Evolutionary conservation across 2,888 invertebrate genomes (phyloP).

Genomic region (Labia minor): DNA sequence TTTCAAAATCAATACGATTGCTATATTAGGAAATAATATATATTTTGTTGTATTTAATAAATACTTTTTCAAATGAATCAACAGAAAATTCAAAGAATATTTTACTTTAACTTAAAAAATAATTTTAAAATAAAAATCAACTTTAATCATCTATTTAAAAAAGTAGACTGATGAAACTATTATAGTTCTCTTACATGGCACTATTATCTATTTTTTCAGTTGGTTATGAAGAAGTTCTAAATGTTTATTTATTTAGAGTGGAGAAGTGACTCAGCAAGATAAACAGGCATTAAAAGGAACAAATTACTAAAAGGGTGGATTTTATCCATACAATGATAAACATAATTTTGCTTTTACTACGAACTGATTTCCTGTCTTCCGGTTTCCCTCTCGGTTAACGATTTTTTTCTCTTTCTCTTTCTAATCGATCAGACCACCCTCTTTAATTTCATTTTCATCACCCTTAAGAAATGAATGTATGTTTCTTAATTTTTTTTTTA

Average conservation of each 20-base stretch:
- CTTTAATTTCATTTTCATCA: conserved; percentile 1
- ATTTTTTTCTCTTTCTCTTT: not conserved
- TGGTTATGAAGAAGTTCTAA: not conserved
- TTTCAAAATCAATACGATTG: no score
- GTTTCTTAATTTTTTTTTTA: not conserved
- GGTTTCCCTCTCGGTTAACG: not conserved
- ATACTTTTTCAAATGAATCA: no score
- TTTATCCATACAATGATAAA: not conserved
- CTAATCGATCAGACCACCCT: not conserved
- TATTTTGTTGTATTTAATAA: no score
- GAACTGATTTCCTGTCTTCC: not conserved
- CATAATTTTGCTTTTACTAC: conserved; percentile 13
- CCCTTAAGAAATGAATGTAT: not conserved
- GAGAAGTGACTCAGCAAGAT: not conserved
- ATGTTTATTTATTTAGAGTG: conserved; percentile 7
- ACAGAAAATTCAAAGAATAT: no score
- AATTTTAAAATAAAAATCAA: no score
- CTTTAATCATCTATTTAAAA: no score
- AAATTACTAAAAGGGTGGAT: conserved; percentile 5
- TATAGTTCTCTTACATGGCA: no score
- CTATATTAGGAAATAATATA: no score
- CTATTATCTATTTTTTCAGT: no score
- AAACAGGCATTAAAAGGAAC: not conserved
- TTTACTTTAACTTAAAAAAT: no score
- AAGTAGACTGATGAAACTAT: no score